A percentile compares a stretch with the other conserved stretches of the same genome.
Evolutionary conservation across 2,797 vertebrate genomes (phyloP).

Genomic region (Huso huso): DNA sequence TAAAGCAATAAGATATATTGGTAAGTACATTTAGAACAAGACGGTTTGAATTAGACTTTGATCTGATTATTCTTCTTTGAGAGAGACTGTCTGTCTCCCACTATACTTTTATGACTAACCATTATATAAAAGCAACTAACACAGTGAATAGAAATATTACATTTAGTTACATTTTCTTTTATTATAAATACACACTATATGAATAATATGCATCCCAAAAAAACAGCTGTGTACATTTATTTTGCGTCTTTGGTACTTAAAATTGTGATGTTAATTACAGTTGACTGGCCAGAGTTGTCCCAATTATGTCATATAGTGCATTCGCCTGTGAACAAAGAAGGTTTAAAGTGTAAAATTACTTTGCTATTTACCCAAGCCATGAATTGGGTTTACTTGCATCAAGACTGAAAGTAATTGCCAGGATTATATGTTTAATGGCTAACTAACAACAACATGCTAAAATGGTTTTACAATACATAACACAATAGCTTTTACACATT

Average conservation of each 20-base stretch:
- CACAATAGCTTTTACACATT: constrained; percentile 3
- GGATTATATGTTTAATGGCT: background rate
- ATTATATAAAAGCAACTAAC: background rate
- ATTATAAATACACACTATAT: background rate
- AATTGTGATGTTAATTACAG: constrained; percentile 22
- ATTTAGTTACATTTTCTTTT: background rate
- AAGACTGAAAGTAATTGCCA: background rate
- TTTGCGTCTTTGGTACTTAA: background rate
- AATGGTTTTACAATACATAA: constrained; percentile 5
- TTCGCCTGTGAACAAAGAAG: constrained; percentile 29
- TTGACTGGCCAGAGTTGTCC: constrained; percentile 37
- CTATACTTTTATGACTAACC: background rate
- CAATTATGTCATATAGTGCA: constrained; percentile 28
- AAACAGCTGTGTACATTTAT: background rate
- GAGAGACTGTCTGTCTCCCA: background rate
- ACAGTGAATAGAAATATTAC: background rate
- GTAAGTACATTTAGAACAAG: background rate
- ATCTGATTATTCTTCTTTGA: background rate
- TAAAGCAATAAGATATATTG: background rate
- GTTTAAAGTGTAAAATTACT: constrained; percentile 1
- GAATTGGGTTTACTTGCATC: background rate
- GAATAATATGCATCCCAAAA: background rate
- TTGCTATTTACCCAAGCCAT: constrained; percentile 6
- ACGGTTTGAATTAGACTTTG: background rate
- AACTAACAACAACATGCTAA: background rate